These are phyloP conservation scores for Blera fallax DNA, from an alignment of 2,888 invertebrate species.

Conservation along the genomic window DNA sequence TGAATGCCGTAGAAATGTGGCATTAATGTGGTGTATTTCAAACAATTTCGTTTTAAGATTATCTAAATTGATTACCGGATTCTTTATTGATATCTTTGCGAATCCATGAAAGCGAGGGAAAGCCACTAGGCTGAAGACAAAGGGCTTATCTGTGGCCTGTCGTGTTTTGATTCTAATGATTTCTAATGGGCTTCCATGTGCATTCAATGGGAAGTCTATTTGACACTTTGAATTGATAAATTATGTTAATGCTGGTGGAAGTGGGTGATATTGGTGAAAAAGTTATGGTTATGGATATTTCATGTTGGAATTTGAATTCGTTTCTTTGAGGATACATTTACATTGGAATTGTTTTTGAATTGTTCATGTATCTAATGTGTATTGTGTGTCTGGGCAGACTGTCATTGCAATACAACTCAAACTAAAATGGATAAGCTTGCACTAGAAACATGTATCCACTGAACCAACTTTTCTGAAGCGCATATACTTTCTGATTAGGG, in stretches of 20 bases:
- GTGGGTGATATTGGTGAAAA: slow-evolving; percentile 42
- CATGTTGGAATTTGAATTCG: slow-evolving; percentile 30
- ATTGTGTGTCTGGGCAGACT: background rate
- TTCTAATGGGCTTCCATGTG: slow-evolving; percentile 28
- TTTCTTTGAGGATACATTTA: slow-evolving; percentile 5
- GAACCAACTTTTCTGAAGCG: no score
- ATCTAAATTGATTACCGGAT: slow-evolving; percentile 23
- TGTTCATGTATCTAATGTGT: background rate
- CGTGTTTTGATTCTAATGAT: slow-evolving; percentile 23
- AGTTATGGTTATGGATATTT: slow-evolving; percentile 59
- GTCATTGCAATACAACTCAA: no score
- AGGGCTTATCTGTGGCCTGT: slow-evolving; percentile 2
- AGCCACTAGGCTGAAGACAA: background rate
- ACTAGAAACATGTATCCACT: no score
- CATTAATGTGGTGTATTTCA: slow-evolving; percentile 2
- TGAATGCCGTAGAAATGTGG: background rate
- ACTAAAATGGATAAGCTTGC: no score
- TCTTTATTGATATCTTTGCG: slow-evolving; percentile 33
- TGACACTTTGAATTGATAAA: slow-evolving; percentile 47
- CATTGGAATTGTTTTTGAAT: background rate
- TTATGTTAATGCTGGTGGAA: slow-evolving; percentile 53
- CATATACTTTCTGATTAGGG: no score
- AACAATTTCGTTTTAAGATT: slow-evolving; percentile 28
- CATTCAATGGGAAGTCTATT: slow-evolving; percentile 49
- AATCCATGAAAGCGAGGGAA: slow-evolving; percentile 19